Conservation (phyloP, 2,113 vertebrate species). For the cattle (Bos taurus) region ARS-UCD2.0 NC_037348.1:58221501-58222000, state of each 20-base stretch:
- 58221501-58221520: slow-evolving; percentile 22
- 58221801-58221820: slow-evolving; percentile 43
- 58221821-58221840: slow-evolving; percentile 58
- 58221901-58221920: background rate
- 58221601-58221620: slow-evolving; percentile 36
- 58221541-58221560: slow-evolving; percentile 4
- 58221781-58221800: slow-evolving; percentile 41
- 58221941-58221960: background rate
- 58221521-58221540: slow-evolving; percentile 25
- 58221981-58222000: slow-evolving; percentile 34
- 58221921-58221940: background rate
- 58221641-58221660: slow-evolving; percentile 64
- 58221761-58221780: slow-evolving; percentile 70
- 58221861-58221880: background rate
- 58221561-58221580: slow-evolving; percentile 9
- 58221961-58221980: slow-evolving; percentile 59
- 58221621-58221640: slow-evolving; percentile 62
- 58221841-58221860: background rate
- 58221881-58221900: background rate
- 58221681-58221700: slow-evolving; percentile 92
- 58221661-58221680: slow-evolving; percentile 79
- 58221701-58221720: slow-evolving; percentile 98
- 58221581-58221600: slow-evolving; percentile 42
- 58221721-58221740: slow-evolving; percentile 92
- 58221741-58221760: slow-evolving; percentile 85